phyloP scores from a whole-genome alignment of 92 coral and sea anemone genomes.

The Chrysogorgia sp. region DNA sequence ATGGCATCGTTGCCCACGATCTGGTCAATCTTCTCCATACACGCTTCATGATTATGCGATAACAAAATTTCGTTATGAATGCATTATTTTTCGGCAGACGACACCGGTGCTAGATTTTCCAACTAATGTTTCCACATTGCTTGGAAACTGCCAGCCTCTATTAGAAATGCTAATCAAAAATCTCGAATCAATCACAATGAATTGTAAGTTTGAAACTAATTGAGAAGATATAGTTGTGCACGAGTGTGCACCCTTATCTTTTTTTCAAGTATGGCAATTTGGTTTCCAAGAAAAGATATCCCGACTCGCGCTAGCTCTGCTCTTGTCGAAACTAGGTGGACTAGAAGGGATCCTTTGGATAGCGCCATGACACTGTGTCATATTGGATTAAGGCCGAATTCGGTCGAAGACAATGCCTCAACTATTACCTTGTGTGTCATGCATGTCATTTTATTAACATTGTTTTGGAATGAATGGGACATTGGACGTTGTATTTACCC shows the following conservation, averaged over 20 bases:
- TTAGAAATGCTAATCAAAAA: not conserved
- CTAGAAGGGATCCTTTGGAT: not conserved
- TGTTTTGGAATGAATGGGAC: constrained; percentile 28
- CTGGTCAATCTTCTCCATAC: not conserved
- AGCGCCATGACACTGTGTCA: too few species aligned
- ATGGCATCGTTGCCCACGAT: too few species aligned
- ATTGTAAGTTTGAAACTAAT: not conserved
- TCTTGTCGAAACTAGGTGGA: too few species aligned
- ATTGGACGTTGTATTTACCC: constrained; percentile 26
- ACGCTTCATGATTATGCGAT: not conserved
- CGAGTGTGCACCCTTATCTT: not conserved
- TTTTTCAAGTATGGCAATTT: not conserved
- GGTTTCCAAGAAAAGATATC: too few species aligned
- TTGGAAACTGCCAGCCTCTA: not conserved
- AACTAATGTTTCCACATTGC: too few species aligned
- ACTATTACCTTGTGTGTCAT: constrained; percentile 11
- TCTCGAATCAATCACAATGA: not conserved
- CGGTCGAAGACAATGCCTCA: constrained; percentile 10
- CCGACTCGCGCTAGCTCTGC: too few species aligned
- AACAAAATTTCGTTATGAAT: not conserved
- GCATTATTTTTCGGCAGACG: not conserved
- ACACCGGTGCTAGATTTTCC: too few species aligned
- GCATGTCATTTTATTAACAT: constrained; percentile 42
- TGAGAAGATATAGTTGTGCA: too few species aligned
- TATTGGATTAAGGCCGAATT: not conserved